Percentiles rank a stretch among this genome's conserved stretches.
phyloP scores from a whole-genome alignment of 1,140 invertebrate genomes.

The Leguminivora glycinivorella region DNA sequence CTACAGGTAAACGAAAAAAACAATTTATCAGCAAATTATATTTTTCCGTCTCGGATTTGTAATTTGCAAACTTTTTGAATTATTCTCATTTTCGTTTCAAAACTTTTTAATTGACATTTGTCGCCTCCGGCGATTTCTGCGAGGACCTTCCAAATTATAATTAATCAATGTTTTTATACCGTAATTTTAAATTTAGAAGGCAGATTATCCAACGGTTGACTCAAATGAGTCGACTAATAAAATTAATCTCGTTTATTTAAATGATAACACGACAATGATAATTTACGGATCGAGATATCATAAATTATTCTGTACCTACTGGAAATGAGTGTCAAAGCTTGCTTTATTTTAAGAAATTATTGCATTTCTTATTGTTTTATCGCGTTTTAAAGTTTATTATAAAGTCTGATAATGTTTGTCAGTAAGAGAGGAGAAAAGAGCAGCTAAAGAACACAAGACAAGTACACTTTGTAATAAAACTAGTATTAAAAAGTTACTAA shows the following conservation, averaged over 20 bases:
- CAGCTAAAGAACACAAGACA: too few relatives aligned
- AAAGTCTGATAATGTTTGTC: too few relatives aligned
- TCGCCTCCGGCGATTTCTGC: not conserved
- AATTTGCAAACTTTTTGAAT: slow-evolving; percentile 23
- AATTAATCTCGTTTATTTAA: not conserved
- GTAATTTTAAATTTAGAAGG: not conserved
- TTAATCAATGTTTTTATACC: slow-evolving; percentile 18
- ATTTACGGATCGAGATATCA: not conserved
- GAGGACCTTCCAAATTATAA: not conserved
- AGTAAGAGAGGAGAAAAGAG: too few relatives aligned
- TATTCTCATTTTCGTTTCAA: not conserved
- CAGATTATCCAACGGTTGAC: not conserved
- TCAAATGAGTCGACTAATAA: not conserved
- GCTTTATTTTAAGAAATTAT: too few relatives aligned
- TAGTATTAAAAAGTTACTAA: too few relatives aligned
- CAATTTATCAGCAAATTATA: slow-evolving; percentile 12
- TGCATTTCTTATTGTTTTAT: too few relatives aligned
- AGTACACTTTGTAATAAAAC: too few relatives aligned
- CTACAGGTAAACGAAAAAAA: not conserved
- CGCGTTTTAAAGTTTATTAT: too few relatives aligned
- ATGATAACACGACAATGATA: not conserved
- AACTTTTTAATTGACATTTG: slow-evolving; percentile 22
- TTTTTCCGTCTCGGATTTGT: not conserved
- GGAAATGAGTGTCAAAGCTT: too few relatives aligned
- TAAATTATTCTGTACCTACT: too few relatives aligned